Evolutionary conservation across 2,113 vertebrate species (phyloP), one percentile per base, ranked within the genome.

Genomic region (Boleophthalmus pectinirostris): DNA sequence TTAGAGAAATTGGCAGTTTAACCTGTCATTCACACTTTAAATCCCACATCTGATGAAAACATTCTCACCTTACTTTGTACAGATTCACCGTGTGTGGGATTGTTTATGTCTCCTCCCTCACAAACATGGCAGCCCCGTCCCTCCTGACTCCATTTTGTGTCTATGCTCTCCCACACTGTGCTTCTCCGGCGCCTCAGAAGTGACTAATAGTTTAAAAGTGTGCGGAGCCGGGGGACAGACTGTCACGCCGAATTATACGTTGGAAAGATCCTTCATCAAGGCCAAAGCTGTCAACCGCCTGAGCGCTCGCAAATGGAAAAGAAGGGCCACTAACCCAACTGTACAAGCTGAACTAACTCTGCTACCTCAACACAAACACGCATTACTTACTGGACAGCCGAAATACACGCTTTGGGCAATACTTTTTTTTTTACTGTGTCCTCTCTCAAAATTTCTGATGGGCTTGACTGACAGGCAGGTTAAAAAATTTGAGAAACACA

Each of bases 121-220:
- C 54, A 3, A 23, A 56, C 66, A 61, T 73, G 49, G 63, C 72
- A 68, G 8, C 21, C 57, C 49, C 71, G 72, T 68, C 72, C 69
- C n/a, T 53, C 53, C n/a, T 47, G 47, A 25, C 33, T 75, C 69
- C 67, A 74, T 81, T 75, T 46, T 54, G 66, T 76, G 73, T 74
- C 74, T 83, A 75, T 81, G 49, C 69, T 73, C 87, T 81, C 85
- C 87, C 84, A 88, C 87, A 86, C 78, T 71, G 69, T 61, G 83
- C 83, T 77, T 76, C 72, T 68, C 68, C 77, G 12, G 12, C 0
- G 33, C 66, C 73, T 79, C 73, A 74, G 58, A 82, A 81, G 75
- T 82, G 82, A 89, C 82, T 85, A 88, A 88, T 80, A 74, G 84
- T 87, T 86, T 74, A 79, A 83, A 86, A 89, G 68, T 79, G 79